Base-by-base conservation (phyloP, 2,888 invertebrate genomes). In the Leucania comma region DNA sequence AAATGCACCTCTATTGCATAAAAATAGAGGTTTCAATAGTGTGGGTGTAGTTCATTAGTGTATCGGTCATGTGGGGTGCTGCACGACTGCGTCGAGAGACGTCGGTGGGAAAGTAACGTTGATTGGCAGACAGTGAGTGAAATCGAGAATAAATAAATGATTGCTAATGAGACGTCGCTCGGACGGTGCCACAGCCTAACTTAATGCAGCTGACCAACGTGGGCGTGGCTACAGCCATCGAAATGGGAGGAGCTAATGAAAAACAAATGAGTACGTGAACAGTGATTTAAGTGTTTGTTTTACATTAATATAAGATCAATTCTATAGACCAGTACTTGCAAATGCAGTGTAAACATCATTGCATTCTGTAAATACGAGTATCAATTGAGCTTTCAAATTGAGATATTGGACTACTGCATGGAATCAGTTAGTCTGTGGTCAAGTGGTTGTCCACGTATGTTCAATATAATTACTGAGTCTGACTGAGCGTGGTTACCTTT, bases 111-210 rank as follows among this genome's bases (percentile, higher is more conserved):
- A 81, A 78, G 76, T 64, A 63, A 63, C 74, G 61, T 64, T 86
- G 84, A 81, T 83, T 83, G 81, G 84, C 75, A 83, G 84, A 59
- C 72, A 66, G 51, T 77, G 65, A 61, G 82, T 72, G 84, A 77
- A 84, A 86, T 75, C 68, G 66, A 84, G 81, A 78, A 83, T 81
- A 80, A 84, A 84, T 84, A 84, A 81, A 76, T 84, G 57, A 79
- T 76, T 62, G 75, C 68, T 75, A 76, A 84, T 78, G 69, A 78
- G 76, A 71, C 62, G 61, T 58, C 22, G 61, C 42, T 35, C 50
- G 56, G 38, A 60, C 68, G 12, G 74, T 38, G 38, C 38, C 69
- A 68, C 71, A 68, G 84, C 42, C 76, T 66, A 38, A 9, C 51
- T 26, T 1, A 4, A 35, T 24, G 35, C 50, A 62, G 80, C 35